Base-by-base conservation (phyloP, 2,797 vertebrate genomes). In the Epinephelus awoara region DNA sequence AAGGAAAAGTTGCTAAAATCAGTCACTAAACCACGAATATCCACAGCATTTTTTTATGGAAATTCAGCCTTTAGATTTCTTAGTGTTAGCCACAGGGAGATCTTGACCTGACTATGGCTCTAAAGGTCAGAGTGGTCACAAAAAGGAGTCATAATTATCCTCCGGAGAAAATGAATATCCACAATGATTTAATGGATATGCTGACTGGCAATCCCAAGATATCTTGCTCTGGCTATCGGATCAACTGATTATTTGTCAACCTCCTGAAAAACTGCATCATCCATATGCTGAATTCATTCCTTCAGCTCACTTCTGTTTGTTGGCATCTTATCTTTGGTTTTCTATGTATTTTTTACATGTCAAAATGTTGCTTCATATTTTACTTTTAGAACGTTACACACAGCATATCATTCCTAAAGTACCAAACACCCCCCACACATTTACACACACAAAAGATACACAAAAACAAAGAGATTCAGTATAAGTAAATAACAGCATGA, bases 81-180 rank as follows among this genome's bases (percentile, higher is more conserved):
- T 13, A 44, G 14, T 55, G 6, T 61, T 27, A 74, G 42, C 7
- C 12, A 56, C 47, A 8, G n/a, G 19, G 29, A 61, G 19, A 5
- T 27, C 52, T 47, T 50, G 74, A 87, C 21, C 59, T 70, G 21
- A 34, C 2, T 18, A 46, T 47, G 13, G 5, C 40, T 83, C 2
- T 40, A 49, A 52, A 66, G 75, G 64, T 70, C 55, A 52, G 2
- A 49, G 46, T 29, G 71, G 56, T 76, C 52, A 59, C 3, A 56
- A 54, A 69, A 51, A 56, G 50, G 5, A 54, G 14, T 44, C n/a
- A 17, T 70, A 87, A 76, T 80, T 77, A 77, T 75, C 10, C 54
- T 55, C 27, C 19, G 23, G 21, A 70, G 56, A 65, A 73, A 34
- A 67, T 44, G 34, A 47, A 71, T 57, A 67, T 62, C 58, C 3